A percentile compares a stretch with the other conserved stretches of the same genome.
These are phyloP conservation scores for Anthophora plumipes DNA, from an alignment of 2,888 invertebrate genomes.

Conservation along the genomic window DNA sequence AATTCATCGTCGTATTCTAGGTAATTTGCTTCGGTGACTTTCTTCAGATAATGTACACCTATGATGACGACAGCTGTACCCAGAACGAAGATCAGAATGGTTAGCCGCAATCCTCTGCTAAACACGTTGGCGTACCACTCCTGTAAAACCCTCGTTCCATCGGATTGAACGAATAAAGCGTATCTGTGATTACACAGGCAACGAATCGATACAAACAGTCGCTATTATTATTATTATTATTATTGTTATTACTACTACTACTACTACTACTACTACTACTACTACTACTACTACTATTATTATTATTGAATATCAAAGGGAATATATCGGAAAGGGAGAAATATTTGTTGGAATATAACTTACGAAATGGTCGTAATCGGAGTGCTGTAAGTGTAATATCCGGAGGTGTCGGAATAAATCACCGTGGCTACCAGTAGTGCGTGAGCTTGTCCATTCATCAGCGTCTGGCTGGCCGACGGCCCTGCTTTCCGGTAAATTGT, in stretches of 20 bases:
- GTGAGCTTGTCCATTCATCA: conserved; percentile 71
- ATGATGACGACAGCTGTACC: conserved; percentile 59
- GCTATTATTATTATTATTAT: too few relatives aligned
- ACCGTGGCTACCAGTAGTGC: conserved; percentile 68
- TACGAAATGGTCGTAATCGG: conserved; percentile 61
- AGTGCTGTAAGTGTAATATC: conserved; percentile 68
- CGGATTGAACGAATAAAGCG: conserved; percentile 72
- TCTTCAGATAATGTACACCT: conserved; percentile 66
- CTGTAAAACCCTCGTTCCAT: conserved; percentile 66
- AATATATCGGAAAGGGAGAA: too few relatives aligned
- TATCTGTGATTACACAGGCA: too few relatives aligned
- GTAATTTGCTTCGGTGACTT: conserved; percentile 46
- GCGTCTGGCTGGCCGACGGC: conserved; percentile 47
- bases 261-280: too few relatives aligned
- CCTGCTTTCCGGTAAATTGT: conserved; percentile 69
- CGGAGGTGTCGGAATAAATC: conserved; percentile 64
- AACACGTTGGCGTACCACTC: conserved; percentile 77
- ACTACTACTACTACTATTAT: too few relatives aligned
- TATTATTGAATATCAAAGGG: too few relatives aligned
- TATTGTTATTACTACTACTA: too few relatives aligned
- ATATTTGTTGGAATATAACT: conserved; percentile 38
- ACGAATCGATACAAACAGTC: too few relatives aligned
- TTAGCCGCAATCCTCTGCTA: conserved; percentile 66
- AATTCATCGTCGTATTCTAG: conserved; percentile 68
- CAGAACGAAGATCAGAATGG: conserved; percentile 62